Conservation (phyloP, 2,113 vertebrate genomes). For the Alaudala cheleensis region DNA sequence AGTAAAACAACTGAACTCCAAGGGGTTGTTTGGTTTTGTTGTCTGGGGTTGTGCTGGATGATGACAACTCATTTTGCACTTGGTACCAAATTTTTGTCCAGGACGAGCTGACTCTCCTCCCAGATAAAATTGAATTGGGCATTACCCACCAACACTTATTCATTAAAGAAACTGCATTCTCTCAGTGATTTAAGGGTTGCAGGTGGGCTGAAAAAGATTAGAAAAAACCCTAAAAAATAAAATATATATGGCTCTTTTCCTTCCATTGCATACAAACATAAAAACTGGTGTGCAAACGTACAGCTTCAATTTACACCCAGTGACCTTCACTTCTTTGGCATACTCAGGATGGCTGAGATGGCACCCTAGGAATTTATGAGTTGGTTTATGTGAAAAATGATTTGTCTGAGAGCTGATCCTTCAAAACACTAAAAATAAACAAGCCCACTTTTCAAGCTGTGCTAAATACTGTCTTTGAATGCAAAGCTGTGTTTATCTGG, state of each 20-base stretch:
- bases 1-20: not conserved
- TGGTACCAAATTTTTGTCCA: not conserved
- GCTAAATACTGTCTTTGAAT: not conserved
- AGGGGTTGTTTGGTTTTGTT: not conserved
- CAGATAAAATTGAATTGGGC: not conserved
- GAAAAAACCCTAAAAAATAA: not conserved
- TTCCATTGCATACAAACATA: not conserved
- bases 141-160: not conserved
- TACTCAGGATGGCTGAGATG: slow-evolving; percentile 15
- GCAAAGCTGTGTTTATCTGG: not conserved
- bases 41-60: not conserved
- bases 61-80: not conserved
- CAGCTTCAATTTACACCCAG: not conserved
- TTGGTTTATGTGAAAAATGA: slow-evolving; percentile 33
- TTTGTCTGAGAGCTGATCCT: slow-evolving; percentile 25
- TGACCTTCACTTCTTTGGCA: not conserved
- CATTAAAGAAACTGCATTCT: not conserved
- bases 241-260: not conserved
- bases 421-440: slow-evolving; percentile 14
- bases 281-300: not conserved
- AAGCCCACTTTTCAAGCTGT: not conserved
- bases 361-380: slow-evolving; percentile 8
- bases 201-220: not conserved
- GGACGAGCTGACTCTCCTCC: not conserved
- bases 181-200: not conserved